These are phyloP conservation scores for Sycophaga agraensis DNA, from an alignment of 1,140 invertebrate species.

Conservation along the genomic window DNA sequence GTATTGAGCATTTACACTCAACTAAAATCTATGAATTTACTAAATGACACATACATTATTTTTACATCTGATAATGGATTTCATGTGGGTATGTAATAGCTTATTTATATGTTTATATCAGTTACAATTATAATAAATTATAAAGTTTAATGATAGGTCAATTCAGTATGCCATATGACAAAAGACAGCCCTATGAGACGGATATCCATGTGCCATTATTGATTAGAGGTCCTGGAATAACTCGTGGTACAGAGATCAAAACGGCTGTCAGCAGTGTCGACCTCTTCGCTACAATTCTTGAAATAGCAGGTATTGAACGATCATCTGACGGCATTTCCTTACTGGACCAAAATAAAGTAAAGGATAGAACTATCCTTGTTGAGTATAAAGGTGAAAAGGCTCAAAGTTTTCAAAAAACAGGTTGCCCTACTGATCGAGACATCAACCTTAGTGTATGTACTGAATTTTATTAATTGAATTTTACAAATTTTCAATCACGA, in stretches of 20 bases:
- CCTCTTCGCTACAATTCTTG: constrained; percentile 77
- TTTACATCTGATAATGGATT: constrained; percentile 89
- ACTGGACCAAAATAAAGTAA: constrained; percentile 22
- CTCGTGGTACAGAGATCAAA: constrained; percentile 47
- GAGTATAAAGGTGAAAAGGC: constrained; percentile 79
- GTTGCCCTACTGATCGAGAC: constrained; percentile 62
- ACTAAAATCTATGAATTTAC: constrained; percentile 58
- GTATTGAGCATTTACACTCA: constrained; percentile 65
- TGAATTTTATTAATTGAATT: too few relatives aligned
- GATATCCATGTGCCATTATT: constrained; percentile 82
- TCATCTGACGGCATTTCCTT: constrained; percentile 55
- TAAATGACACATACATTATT: constrained; percentile 78
- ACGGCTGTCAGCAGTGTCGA: constrained; percentile 75
- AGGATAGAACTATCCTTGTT: constrained; percentile 65
- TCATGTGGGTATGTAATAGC: constrained; percentile 69
- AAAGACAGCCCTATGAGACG: constrained; percentile 85
- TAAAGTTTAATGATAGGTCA: constrained; percentile 63
- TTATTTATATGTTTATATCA: too few relatives aligned
- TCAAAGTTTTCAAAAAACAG: constrained; percentile 49
- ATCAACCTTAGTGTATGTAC: constrained; percentile 60
- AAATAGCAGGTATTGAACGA: constrained; percentile 62
- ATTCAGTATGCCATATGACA: constrained; percentile 83
- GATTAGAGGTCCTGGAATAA: constrained; percentile 73
- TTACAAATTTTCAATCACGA: too few relatives aligned
- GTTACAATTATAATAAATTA: too few relatives aligned